Evolutionary conservation across 1,140 invertebrate genomes (phyloP).

Genomic region (Dinoponera quadriceps): DNA sequence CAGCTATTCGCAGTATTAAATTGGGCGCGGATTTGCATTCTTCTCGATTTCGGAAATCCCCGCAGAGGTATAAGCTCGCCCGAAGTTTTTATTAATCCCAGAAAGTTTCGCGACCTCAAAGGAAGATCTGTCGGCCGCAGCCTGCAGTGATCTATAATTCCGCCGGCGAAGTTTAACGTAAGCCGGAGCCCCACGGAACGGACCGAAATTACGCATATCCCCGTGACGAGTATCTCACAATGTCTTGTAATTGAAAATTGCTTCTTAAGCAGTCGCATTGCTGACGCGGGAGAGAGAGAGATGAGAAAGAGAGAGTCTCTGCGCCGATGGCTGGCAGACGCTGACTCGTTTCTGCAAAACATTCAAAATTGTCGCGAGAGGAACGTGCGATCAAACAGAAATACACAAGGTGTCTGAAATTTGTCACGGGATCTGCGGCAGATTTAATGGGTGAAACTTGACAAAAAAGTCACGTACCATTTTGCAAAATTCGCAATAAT

Average conservation of each 20-base stretch:
- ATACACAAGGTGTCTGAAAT: not conserved
- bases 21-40: conserved; percentile 60
- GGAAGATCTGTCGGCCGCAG: conserved; percentile 39
- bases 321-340: not conserved
- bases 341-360: conserved; percentile 5
- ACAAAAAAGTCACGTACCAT: too few species aligned
- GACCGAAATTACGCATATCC: conserved; percentile 12
- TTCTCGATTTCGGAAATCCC: conserved; percentile 36
- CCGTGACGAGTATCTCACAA: conserved; percentile 10
- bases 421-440: not conserved
- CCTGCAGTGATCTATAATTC: conserved; percentile 61
- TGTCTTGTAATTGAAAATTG: conserved; percentile 37
- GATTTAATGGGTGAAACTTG: conserved; percentile 8
- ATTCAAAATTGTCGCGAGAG: not conserved
- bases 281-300: not conserved
- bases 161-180: conserved; percentile 43
- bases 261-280: not conserved
- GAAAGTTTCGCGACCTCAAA: conserved; percentile 62
- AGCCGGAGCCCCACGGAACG: conserved; percentile 6
- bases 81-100: conserved; percentile 63
- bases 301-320: too few species aligned
- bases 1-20: conserved; percentile 39
- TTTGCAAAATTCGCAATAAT: too few species aligned
- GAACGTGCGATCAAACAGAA: too few species aligned
- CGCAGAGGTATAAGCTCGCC: conserved; percentile 25